phyloP scores from a whole-genome alignment of 1,140 invertebrate species.

The Nasonia vitripennis region DNA sequence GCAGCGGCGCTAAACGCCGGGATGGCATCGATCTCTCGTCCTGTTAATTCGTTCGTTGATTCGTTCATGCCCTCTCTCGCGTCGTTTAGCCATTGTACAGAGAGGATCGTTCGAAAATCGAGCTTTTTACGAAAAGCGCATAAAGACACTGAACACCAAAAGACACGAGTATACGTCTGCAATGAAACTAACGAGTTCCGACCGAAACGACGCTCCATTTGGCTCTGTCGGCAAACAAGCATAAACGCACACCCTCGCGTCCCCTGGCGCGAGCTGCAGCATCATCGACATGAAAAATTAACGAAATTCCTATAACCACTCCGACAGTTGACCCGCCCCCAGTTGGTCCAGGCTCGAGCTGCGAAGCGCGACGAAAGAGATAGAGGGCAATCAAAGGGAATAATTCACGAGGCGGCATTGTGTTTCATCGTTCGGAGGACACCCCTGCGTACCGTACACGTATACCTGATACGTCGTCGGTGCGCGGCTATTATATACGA shows the following conservation, averaged over 20 bases:
- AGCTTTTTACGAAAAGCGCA: too few relatives aligned
- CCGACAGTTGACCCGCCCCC: conserved; percentile 5
- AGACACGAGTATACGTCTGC: too few relatives aligned
- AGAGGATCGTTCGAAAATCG: neutral
- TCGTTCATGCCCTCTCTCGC: neutral
- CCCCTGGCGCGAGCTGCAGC: neutral
- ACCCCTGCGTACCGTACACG: neutral
- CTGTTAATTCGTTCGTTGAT: neutral
- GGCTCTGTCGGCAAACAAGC: conserved; percentile 13
- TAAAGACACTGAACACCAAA: too few relatives aligned
- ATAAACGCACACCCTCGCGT: neutral
- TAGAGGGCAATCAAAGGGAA: conserved; percentile 71
- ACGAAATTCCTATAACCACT: conserved; percentile 22
- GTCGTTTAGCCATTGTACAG: neutral
- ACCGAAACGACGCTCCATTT: conserved; percentile 9
- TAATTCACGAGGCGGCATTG: conserved; percentile 71
- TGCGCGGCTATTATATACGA: conserved; percentile 55
- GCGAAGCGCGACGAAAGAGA: conserved; percentile 66
- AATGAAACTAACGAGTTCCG: neutral
- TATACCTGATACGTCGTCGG: conserved; percentile 25
- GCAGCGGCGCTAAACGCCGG: neutral
- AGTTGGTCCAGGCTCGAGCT: conserved; percentile 43
- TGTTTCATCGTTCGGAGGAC: conserved; percentile 46
- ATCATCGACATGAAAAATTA: conserved; percentile 36
- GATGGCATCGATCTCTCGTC: neutral